Conservation (phyloP, 2,113 vertebrate genomes). For the Pimephales promelas region DNA sequence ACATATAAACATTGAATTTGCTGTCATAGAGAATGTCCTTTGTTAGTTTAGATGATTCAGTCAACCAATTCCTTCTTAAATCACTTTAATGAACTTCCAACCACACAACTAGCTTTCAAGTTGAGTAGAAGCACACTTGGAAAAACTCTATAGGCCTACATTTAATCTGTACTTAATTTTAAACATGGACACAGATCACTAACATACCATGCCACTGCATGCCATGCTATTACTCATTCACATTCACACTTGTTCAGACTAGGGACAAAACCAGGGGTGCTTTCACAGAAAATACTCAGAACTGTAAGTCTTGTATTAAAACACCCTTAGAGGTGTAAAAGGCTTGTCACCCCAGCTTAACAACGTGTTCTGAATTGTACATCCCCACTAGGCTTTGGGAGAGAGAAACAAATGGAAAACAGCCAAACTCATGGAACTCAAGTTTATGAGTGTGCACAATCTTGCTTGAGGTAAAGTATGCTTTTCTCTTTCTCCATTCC, state of each 20-base stretch:
- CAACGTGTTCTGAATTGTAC: constrained; percentile 21
- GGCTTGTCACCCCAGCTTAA: constrained; percentile 29
- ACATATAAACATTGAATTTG: neutral
- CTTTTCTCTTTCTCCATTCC: neutral
- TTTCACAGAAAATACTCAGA: constrained; percentile 27
- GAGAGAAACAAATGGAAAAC: neutral
- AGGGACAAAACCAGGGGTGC: neutral
- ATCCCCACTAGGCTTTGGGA: neutral
- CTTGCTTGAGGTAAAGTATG: constrained; percentile 6
- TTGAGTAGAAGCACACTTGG: neutral
- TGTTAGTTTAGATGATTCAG: neutral
- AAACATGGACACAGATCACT: neutral
- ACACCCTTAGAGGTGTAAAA: constrained; percentile 7
- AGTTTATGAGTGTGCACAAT: neutral
- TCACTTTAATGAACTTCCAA: neutral
- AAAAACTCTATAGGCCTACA: no score
- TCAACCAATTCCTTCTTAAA: neutral
- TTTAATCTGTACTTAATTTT: neutral
- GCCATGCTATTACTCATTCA: neutral
- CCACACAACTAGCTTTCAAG: neutral
- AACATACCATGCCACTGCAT: neutral
- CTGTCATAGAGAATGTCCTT: neutral
- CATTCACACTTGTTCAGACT: neutral
- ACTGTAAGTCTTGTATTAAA: constrained; percentile 23
- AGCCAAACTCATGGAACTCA: neutral